These are phyloP conservation scores for Jacana jacana DNA, from an alignment of 2,113 vertebrate genomes.

Conservation along the genomic window DNA sequence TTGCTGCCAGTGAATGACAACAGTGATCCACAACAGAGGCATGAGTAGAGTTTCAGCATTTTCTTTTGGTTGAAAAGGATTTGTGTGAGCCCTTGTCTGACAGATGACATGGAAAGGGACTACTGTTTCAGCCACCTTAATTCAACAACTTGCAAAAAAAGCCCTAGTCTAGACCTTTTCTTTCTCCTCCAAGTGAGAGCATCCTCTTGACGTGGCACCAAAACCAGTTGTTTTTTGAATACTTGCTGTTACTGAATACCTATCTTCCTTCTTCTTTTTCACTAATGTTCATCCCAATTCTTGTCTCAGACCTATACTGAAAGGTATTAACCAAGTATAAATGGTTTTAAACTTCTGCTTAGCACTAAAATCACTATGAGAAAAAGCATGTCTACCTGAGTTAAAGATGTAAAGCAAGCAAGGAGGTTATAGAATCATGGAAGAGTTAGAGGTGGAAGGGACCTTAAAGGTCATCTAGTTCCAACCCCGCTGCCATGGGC, in stretches of 20 bases:
- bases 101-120: not conserved
- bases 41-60: not conserved
- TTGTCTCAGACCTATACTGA: not conserved
- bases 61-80: not conserved
- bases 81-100: not conserved
- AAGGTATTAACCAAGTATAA: not conserved
- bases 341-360: not conserved
- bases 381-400: not conserved
- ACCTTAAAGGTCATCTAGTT: too few species aligned
- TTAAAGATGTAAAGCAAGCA: not conserved
- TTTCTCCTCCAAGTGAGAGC: not conserved
- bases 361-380: not conserved
- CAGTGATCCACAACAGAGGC: not conserved
- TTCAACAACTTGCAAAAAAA: not conserved
- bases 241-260: not conserved
- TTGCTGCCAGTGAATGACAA: not conserved
- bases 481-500: too few species aligned
- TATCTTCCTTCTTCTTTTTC: not conserved
- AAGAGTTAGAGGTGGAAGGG: too few species aligned
- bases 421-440: not conserved
- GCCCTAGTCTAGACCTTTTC: not conserved
- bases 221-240: not conserved
- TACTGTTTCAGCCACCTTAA: not conserved
- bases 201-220: not conserved
- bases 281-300: not conserved